These are phyloP conservation scores for Tapera naevia DNA, from an alignment of 2,797 vertebrate genomes.

Conservation along the genomic window DNA sequence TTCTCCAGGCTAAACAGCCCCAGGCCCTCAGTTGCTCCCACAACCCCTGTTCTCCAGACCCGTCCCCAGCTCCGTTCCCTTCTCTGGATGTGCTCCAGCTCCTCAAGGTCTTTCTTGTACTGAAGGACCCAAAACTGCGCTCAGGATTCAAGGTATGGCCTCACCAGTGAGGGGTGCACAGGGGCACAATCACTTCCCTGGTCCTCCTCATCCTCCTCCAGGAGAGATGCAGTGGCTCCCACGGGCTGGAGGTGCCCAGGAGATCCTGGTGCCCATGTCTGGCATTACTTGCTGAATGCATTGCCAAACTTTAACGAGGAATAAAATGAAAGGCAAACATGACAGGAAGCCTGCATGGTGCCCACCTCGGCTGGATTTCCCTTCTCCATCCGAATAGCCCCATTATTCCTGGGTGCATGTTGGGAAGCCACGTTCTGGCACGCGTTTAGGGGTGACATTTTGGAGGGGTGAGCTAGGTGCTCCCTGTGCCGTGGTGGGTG, in stretches of 20 bases:
- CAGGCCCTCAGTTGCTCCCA: no score
- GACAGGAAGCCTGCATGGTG: neutral
- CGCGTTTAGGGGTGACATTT: accelerated
- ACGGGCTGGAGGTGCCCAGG: neutral
- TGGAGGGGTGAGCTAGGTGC: accelerated
- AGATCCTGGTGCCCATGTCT: neutral
- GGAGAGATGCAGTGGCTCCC: neutral
- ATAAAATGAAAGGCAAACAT: no score
- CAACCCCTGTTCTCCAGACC: no score
- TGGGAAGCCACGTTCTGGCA: neutral
- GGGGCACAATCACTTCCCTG: no score
- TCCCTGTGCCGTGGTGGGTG: neutral
- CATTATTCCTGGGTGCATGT: accelerated
- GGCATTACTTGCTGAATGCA: accelerated
- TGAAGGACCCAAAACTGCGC: no score
- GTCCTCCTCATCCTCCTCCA: accelerated
- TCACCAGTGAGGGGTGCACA: no score
- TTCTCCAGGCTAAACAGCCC: no score
- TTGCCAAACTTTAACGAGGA: neutral
- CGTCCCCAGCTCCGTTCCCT: no score
- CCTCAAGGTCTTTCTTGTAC: no score
- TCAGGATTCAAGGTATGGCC: no score
- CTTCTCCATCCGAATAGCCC: accelerated
- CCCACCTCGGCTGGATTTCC: neutral
- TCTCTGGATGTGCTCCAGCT: no score